Conservation (phyloP, 2,888 invertebrate species). For the Dastarcus helophoroides region DNA sequence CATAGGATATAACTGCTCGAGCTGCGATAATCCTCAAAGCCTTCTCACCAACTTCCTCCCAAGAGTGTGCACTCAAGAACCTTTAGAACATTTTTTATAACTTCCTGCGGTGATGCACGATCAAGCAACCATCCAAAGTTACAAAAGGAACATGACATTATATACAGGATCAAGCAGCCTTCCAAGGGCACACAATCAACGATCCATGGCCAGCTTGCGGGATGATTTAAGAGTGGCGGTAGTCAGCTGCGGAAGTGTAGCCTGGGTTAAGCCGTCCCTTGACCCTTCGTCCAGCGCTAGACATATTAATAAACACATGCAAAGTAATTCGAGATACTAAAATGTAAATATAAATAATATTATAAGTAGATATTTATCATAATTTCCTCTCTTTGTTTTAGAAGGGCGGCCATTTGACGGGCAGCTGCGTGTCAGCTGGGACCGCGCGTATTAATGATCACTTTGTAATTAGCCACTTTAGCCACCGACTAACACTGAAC, state of each 20-base stretch:
- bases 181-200: too few species aligned
- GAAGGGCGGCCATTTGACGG: slow-evolving; percentile 35
- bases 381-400: slow-evolving; percentile 36
- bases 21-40: too few species aligned
- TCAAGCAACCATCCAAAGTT: too few species aligned
- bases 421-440: slow-evolving; percentile 38
- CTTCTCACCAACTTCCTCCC: too few species aligned
- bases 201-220: too few species aligned
- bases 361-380: slow-evolving; percentile 37
- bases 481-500: slow-evolving; percentile 14
- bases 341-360: slow-evolving; percentile 35
- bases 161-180: too few species aligned
- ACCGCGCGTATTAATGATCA: slow-evolving; percentile 34
- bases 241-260: slow-evolving; percentile 1
- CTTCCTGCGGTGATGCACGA: too few species aligned
- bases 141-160: too few species aligned
- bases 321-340: slow-evolving; percentile 29
- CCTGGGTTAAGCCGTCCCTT: slow-evolving; percentile 3
- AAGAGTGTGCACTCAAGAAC: too few species aligned
- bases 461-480: slow-evolving; percentile 38
- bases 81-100: too few species aligned
- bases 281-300: slow-evolving; percentile 6
- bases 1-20: too few species aligned
- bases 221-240: background rate
- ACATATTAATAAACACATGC: slow-evolving; percentile 20